phyloP scores from a whole-genome alignment of 2,797 vertebrate species.

The Carcharodon carcharias region DNA sequence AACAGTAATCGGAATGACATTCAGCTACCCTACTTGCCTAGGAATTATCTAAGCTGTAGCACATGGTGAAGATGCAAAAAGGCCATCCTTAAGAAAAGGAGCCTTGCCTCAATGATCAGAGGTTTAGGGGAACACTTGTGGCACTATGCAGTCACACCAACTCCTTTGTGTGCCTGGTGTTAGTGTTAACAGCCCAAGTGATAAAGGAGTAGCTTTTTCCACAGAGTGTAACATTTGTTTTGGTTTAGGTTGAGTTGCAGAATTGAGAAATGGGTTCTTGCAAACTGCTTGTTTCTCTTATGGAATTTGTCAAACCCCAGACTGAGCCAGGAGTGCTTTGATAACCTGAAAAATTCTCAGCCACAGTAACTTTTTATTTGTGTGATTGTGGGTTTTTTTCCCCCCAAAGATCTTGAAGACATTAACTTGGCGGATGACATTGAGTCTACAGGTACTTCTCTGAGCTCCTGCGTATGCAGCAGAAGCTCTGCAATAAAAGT shows the following conservation, averaged over 20 bases:
- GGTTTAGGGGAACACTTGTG: neutral
- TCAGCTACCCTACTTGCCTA: neutral
- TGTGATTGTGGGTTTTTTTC: neutral
- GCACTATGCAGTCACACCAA: neutral
- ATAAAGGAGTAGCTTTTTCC: neutral
- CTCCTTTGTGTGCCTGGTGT: neutral
- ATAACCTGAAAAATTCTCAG: neutral
- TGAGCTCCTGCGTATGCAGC: slow-evolving; percentile 35
- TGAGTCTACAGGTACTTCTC: slow-evolving; percentile 39
- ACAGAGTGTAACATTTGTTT: neutral
- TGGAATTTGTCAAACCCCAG: neutral
- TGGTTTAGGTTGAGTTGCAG: neutral
- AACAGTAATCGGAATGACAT: neutral
- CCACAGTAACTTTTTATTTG: neutral
- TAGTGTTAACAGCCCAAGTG: neutral
- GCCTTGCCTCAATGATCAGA: neutral
- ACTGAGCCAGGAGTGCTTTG: neutral
- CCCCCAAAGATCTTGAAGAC: slow-evolving; percentile 63
- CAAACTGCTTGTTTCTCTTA: neutral
- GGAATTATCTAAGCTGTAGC: neutral
- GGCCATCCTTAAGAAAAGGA: neutral
- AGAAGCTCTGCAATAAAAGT: slow-evolving; percentile 38
- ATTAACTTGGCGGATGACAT: slow-evolving; percentile 53
- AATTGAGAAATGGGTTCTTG: neutral
- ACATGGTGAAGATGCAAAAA: neutral